Percentiles rank a stretch among this genome's conserved stretches.
Conservation (phyloP, 2,113 vertebrate species). For the Hippocampus mohnikei region DNA sequence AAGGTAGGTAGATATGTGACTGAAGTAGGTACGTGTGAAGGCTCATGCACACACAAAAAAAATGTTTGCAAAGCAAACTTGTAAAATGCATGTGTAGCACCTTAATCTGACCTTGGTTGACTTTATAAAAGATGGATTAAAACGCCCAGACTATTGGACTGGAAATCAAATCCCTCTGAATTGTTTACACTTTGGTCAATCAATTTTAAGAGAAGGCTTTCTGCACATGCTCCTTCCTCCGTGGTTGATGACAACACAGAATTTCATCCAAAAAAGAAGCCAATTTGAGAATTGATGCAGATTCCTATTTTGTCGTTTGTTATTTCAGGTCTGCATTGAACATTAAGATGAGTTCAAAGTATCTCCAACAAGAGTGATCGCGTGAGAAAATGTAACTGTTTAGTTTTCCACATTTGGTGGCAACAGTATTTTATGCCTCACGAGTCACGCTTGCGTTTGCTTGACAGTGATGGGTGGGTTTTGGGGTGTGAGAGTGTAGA, state of each 20-base stretch:
- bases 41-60: neutral
- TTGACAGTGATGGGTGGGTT: neutral
- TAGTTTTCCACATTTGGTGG: neutral
- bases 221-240: neutral
- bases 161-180: neutral
- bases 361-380: too few relatives aligned
- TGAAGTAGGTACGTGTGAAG: neutral
- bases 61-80: neutral
- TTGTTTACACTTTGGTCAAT: neutral
- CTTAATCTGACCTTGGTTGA: neutral
- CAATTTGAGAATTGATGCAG: neutral
- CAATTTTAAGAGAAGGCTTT: neutral
- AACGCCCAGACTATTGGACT: neutral
- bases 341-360: neutral
- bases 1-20: neutral
- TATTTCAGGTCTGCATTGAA: too few relatives aligned
- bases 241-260: neutral
- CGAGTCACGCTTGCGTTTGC: neutral
- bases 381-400: too few relatives aligned
- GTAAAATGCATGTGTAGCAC: neutral
- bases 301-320: neutral
- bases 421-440: neutral
- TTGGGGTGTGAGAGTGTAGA: neutral
- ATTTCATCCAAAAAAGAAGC: neutral
- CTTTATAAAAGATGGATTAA: slow-evolving; percentile 2